Evolutionary conservation across 2,888 invertebrate genomes (phyloP), one percentile per base, ranked within the genome.

Genomic region (Pandemis heparana): DNA sequence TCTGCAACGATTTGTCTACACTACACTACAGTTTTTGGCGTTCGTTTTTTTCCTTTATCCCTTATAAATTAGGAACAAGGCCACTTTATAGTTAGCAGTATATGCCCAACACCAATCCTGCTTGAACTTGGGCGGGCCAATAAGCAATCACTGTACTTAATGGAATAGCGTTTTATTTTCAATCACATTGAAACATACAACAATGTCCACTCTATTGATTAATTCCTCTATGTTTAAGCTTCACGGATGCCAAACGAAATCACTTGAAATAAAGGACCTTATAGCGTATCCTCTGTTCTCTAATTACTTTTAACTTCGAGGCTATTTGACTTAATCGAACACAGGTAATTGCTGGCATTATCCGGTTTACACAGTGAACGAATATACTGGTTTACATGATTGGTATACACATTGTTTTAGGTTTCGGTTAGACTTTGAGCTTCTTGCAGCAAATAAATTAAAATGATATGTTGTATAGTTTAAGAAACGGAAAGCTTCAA

Each of bases 241-340:
- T 32, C 23, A 46, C 12, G n/a, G 7, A 60, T 60, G 6, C 38
- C 14, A 32, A 60, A n/a, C 6, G 7, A 18, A n/a, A 14, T 14
- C 7, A 60, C 38, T 14, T 8, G 38, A 38, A 23, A 38, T 38
- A 38, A 59, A 32, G 32, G 14, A 60, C 32, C 14, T 14, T 38
- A 51, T 16, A 51, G 51, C 51, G 6, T 51, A 51, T 51, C 51
- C 51, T 51, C 51, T 51, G 16, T 51, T 51, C n/a, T 51, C 51
- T 51, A 51, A 16, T 51, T 51, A 51, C 51, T 51, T 14, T n/a
- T 23, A 7, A 51, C 51, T n/a, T 51, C 51, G 51, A 51, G 51
- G 51, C 16, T 51, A 51, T 51, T 51, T 51, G n/a, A 16, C 51
- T 51, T 51, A 16, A 51, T 51, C 51, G 16, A 51, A 51, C 51